Conservation (phyloP, 1,140 invertebrate genomes). For the Heterodera carotae region DNA sequence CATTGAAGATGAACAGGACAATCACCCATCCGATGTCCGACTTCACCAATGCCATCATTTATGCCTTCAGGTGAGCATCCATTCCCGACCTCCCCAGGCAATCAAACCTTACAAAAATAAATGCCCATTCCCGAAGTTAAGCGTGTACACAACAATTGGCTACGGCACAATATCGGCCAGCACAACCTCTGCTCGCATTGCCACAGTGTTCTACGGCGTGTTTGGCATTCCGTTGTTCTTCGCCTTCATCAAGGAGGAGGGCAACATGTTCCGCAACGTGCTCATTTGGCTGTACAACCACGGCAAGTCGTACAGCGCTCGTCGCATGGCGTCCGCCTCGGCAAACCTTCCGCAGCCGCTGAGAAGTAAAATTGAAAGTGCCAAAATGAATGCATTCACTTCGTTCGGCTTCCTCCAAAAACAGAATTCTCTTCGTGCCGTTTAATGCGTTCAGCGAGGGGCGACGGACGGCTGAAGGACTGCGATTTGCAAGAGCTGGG, state of each 20-base stretch:
- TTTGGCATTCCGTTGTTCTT: conserved; percentile 63
- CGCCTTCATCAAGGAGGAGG: conserved; percentile 64
- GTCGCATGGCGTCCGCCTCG: neutral
- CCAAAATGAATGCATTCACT: neutral
- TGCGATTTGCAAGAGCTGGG: neutral
- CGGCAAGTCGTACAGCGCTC: conserved; percentile 37
- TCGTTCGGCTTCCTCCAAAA: neutral
- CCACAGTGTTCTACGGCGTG: conserved; percentile 59
- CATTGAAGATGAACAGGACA: conserved; percentile 43
- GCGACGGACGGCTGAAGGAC: neutral
- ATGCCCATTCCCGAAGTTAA: too few relatives aligned
- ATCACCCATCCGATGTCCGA: conserved; percentile 61
- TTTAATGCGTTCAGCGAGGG: neutral
- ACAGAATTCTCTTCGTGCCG: neutral
- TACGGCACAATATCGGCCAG: conserved; percentile 60
- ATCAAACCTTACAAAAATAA: too few relatives aligned
- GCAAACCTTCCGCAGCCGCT: neutral
- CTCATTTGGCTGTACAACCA: conserved; percentile 54
- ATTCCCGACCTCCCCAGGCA: neutral
- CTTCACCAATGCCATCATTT: conserved; percentile 62
- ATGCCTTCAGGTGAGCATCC: conserved; percentile 56
- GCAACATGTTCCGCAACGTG: conserved; percentile 51
- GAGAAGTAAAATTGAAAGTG: neutral
- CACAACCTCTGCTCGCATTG: conserved; percentile 50
- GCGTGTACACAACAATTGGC: conserved; percentile 64